Base-by-base conservation (phyloP, 1,140 invertebrate species). In the Eciton burchellii region DNA sequence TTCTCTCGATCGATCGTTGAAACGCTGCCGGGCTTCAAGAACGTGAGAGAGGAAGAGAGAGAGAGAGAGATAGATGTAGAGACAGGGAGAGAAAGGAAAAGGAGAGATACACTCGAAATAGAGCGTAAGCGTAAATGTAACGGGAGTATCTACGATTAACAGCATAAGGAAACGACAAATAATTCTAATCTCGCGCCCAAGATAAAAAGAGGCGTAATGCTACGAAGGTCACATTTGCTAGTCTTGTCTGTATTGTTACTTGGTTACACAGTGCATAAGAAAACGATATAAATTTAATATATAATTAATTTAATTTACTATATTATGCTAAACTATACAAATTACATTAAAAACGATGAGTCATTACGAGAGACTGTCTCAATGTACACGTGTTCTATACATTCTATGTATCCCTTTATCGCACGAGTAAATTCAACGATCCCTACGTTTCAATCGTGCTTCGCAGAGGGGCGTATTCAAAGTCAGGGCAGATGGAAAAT, bases 281-380 rank as follows among this genome's bases (percentile, higher is more conserved):
- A 89, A 91, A 92, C 88, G 92, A 92, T 92, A 91, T n/a, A n/a
- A n/a, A n/a, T 92, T 92, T 91, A 92, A 92, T 92, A 92, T 92
- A 93, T 92, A 90, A 92, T 92, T 92, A 91, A 93, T 92, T 93
- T 92, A 91, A 92, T 92, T 91, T 90, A 93, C 93, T 92, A 90
- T 93, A 93, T 90, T 79, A 79, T 93, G 89, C 72, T 93, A 35
- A 35, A 93, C 87, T 92, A 92, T 93, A 92, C 90, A 89, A 92
- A 91, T 92, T 92, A 92, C 87, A 93, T 92, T 91, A 93, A 92
- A 92, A 92, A 89, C 77, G 72, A 92, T 91, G 89, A 91, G 90
- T 88, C 88, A 92, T 90, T 88, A 83, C 68, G 72, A 79, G 43
- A 12, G 41, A 76, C 56, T 73, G 35, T 63, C 81, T 86, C 72